Conservation (phyloP, 2,797 vertebrate genomes). For the Pithecia hirsuta region DNA sequence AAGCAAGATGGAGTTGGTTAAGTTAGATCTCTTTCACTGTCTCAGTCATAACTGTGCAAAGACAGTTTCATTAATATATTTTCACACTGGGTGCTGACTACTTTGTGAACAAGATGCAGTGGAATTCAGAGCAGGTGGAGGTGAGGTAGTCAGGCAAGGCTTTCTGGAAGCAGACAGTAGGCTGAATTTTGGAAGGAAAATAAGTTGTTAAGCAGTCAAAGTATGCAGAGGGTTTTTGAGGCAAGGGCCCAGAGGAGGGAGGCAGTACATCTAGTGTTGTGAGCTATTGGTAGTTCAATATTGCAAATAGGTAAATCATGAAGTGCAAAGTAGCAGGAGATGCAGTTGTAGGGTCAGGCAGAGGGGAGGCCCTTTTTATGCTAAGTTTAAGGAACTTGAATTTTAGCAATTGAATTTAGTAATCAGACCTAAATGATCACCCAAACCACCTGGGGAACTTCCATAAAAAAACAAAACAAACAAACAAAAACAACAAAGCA, state of each 20-base stretch:
- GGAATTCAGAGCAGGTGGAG: not conserved
- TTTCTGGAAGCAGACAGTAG: not conserved
- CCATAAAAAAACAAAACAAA: not conserved
- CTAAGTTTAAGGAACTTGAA: not conserved
- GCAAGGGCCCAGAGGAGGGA: not conserved
- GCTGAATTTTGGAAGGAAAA: constrained; percentile 12
- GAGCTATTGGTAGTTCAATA: not conserved
- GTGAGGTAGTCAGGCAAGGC: not conserved
- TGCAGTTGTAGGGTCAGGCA: no score
- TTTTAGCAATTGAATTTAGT: not conserved
- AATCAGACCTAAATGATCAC: not conserved
- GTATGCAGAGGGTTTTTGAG: not conserved
- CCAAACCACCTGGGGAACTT: not conserved
- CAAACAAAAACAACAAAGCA: not conserved
- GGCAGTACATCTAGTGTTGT: no score
- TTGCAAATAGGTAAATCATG: not conserved
- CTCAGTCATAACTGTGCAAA: not conserved
- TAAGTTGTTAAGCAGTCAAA: not conserved
- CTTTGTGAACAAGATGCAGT: fast-evolving
- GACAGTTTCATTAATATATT: not conserved
- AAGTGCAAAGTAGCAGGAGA: not conserved
- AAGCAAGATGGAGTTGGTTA: not conserved
- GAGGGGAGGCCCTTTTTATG: not conserved
- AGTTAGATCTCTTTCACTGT: not conserved
- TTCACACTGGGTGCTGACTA: not conserved